Percentiles rank a stretch among this genome's conserved stretches.
These are phyloP conservation scores for Petrophora chlorosata DNA, from an alignment of 2,888 invertebrate species.

Conservation along the genomic window DNA sequence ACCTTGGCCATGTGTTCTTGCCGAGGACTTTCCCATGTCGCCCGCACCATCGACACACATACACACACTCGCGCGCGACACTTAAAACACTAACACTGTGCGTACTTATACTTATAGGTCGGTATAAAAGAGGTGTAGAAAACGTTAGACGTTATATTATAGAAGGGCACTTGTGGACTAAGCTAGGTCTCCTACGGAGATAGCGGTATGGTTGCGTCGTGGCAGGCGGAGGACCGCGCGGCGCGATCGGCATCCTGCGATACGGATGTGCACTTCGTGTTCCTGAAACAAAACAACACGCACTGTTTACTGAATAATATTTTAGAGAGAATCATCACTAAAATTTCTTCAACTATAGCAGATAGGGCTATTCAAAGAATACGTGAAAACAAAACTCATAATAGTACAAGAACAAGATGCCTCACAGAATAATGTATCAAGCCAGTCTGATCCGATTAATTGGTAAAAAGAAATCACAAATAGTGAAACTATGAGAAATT, in stretches of 20 bases:
- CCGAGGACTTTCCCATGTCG: slow-evolving; percentile 85
- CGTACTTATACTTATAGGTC: slow-evolving; percentile 76
- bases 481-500: too few relatives aligned
- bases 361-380: too few relatives aligned
- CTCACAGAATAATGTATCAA: too few relatives aligned
- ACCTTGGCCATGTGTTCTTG: slow-evolving; percentile 84
- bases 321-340: too few relatives aligned
- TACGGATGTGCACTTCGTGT: slow-evolving; percentile 62
- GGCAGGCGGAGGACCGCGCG: slow-evolving; percentile 81
- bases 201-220: slow-evolving; percentile 73
- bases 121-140: slow-evolving; percentile 81
- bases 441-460: too few relatives aligned
- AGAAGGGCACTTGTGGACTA: slow-evolving; percentile 79
- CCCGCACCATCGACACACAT: slow-evolving; percentile 81
- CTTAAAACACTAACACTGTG: slow-evolving; percentile 72
- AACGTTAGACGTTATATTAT: slow-evolving; percentile 80
- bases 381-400: too few relatives aligned
- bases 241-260: slow-evolving; percentile 82
- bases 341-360: too few relatives aligned
- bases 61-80: slow-evolving; percentile 71
- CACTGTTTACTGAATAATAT: neutral
- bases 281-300: slow-evolving; percentile 66
- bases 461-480: too few relatives aligned
- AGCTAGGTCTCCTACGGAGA: slow-evolving; percentile 76
- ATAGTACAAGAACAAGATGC: too few relatives aligned